phyloP scores from a whole-genome alignment of 2,888 invertebrate genomes.

The Anthrax anthrax region DNA sequence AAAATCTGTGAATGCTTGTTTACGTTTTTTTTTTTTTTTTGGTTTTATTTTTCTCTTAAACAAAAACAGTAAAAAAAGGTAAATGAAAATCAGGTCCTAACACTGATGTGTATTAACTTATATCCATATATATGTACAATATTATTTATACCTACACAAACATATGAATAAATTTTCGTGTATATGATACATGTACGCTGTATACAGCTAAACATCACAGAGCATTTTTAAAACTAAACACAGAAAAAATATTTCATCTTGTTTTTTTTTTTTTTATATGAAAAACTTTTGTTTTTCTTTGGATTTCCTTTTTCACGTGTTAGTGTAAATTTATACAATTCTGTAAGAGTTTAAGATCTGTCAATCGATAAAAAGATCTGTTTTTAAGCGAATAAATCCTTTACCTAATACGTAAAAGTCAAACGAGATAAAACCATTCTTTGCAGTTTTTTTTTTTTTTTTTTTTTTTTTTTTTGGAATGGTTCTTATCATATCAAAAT shows the following conservation, averaged over 20 bases:
- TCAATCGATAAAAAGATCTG: slow-evolving; percentile 2
- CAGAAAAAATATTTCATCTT: background rate
- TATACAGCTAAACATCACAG: background rate
- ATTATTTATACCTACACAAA: no score
- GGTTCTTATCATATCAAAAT: no score
- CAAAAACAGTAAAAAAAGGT: no score
- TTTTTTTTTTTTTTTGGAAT: no score
- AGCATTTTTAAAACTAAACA: background rate
- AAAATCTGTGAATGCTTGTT: no score
- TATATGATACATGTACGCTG: no score
- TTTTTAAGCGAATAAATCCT: background rate
- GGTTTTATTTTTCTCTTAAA: no score
- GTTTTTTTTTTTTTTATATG: background rate
- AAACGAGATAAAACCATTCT: background rate
- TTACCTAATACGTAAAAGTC: background rate
- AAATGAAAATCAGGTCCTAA: background rate
- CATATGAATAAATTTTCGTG: no score
- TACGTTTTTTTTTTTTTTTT: no score
- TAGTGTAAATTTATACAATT: background rate
- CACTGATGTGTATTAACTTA: background rate
- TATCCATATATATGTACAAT: background rate
- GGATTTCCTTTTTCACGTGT: no score
- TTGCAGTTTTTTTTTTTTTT: no score
- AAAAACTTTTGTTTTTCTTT: background rate
- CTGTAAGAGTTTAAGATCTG: background rate